Evolutionary conservation across 2,797 vertebrate species (phyloP), one percentile per base, ranked within the genome.

Genomic region (Myotis planiceps): DNA sequence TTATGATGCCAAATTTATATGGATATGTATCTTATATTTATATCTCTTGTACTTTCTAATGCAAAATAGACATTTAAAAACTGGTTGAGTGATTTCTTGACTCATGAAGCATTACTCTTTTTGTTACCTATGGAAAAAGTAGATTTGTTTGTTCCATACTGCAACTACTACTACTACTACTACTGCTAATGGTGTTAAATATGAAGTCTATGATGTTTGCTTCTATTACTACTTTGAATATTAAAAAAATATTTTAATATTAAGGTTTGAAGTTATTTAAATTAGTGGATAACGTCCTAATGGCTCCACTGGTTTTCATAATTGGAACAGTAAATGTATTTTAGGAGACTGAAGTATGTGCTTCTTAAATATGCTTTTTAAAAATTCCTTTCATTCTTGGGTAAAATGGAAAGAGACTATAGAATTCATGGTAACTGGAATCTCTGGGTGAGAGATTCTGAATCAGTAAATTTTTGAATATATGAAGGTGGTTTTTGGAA

Each of bases 401-500:
- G 27, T 18, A 74, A 63, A 74, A 65, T 6, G 68, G 88, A 72
- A 92, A 82, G 29, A 63, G 32, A 89, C 34, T 75, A 2, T 79
- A 75, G 78, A 84, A 90, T 88, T 90, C 65, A 19, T 85, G 15
- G 6, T 81, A 65, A 66, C 66, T 90, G 32, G 45, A 79, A 55
- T 75, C 34, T 3, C 32, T 92, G 51, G n/a, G 9, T 51, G 60
- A 69, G n/a, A 90, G 37, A 69, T 93, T 94, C 34, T 88, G 18
- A 93, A 93, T 85, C 75, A 49, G 18, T 88, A 23, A 29, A 53
- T 86, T 90, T 92, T 47, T 90, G 29, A 76, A 29, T 79, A 53
- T n/a, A 42, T 72, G 49, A 72, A 87, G 39, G 27, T 80, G 96
- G 12, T 85, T 68, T 86, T 93, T 96, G 92, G 66, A 94, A 90